phyloP scores from a whole-genome alignment of 2,113 vertebrate species.

The Himantopus leucocephalus region DNA sequence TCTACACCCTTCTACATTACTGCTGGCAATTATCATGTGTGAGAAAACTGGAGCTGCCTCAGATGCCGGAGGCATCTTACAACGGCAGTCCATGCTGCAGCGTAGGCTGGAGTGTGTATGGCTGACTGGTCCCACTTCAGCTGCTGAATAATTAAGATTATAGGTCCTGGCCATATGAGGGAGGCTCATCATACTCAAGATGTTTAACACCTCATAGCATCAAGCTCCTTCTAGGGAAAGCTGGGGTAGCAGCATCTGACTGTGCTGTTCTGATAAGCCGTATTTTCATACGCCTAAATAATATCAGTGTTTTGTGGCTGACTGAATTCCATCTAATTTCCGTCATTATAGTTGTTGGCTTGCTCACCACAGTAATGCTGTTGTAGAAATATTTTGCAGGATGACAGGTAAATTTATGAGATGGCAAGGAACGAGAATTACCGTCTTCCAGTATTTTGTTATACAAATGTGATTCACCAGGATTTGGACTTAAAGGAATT shows the following conservation, averaged over 20 bases:
- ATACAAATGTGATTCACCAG: background rate
- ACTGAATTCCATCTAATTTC: background rate
- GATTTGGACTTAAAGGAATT: background rate
- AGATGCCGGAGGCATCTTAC: rapidly evolving
- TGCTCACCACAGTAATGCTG: background rate
- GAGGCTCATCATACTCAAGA: background rate
- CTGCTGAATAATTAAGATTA: background rate
- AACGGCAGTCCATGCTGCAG: background rate
- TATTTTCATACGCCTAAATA: background rate
- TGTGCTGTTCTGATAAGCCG: background rate
- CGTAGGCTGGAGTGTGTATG: rapidly evolving
- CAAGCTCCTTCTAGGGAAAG: background rate
- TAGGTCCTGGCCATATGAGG: background rate
- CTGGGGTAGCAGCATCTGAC: background rate
- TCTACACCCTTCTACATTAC: background rate
- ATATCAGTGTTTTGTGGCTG: background rate
- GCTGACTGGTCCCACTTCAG: too few species aligned
- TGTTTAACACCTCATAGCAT: background rate
- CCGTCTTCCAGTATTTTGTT: background rate
- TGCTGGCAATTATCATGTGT: background rate
- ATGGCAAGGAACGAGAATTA: background rate
- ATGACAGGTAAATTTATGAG: background rate
- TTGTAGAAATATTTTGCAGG: background rate
- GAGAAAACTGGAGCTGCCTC: background rate
- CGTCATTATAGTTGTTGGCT: background rate